phyloP scores from a whole-genome alignment of 1,140 invertebrate species.

The Grapholita molesta region DNA sequence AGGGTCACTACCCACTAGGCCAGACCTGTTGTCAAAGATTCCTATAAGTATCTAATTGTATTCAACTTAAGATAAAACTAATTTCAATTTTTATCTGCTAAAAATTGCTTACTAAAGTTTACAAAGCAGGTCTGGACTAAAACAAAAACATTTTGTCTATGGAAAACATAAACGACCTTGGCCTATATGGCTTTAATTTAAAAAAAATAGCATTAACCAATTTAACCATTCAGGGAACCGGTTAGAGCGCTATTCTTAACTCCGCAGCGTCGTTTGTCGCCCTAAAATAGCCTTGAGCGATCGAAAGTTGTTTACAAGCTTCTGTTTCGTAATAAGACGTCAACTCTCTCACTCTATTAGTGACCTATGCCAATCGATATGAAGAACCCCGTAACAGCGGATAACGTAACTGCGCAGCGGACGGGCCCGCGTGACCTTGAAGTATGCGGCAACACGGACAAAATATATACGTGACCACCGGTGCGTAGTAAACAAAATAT shows the following conservation, averaged over 20 bases:
- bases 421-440: background rate
- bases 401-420: conserved; percentile 15
- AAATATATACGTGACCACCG: conserved; percentile 25
- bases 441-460: background rate
- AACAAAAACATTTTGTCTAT: conserved; percentile 1
- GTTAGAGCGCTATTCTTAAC: background rate
- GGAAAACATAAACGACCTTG: conserved; percentile 19
- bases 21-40: too few species aligned
- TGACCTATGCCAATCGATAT: conserved; percentile 23
- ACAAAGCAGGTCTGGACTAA: background rate
- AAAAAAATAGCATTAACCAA: background rate
- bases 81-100: too few species aligned
- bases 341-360: conserved; percentile 40
- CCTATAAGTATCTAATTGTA: too few species aligned
- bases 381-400: background rate
- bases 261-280: background rate
- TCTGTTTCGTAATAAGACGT: conserved; percentile 56
- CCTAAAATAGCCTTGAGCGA: conserved; percentile 46
- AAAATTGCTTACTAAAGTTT: background rate
- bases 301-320: conserved; percentile 62
- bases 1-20: too few species aligned
- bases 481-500: conserved; percentile 60
- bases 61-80: too few species aligned
- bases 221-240: background rate
- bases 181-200: background rate